Evolutionary conservation across 1,140 invertebrate genomes (phyloP), one percentile per base, ranked within the genome.

Genomic region (Aphaenogaster floridana): DNA sequence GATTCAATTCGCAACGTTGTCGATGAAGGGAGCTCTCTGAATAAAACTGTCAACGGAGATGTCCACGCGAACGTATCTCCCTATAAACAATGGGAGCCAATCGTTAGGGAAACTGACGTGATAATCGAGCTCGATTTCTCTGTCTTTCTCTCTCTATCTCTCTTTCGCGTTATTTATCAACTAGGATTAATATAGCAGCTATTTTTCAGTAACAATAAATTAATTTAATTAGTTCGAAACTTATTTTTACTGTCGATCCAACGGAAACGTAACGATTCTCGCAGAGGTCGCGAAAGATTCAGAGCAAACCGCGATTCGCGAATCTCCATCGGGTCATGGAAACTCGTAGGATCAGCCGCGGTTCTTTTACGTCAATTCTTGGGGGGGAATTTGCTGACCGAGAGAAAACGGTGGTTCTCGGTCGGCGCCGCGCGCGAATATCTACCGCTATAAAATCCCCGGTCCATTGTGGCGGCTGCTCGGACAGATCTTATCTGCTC

Each of bases 401-500:
- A 15, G 77, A 63, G 63, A 50, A 84, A 81, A 77, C 69, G 45
- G 50, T 66, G 59, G 28, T 17, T 6, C 64, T 52, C 21, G 28
- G 28, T 28, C 48, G 50, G 28, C 34, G 8, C 13, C 13, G 28
- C 11, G 39, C 42, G 45, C 34, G 76, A 57, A 59, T 57, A 54
- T 21, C 57, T 39, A 17, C 50, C 54, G 59, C 39, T 52, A 83
- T 69, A 90, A 88, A 90, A 80, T 71, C 77, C 63, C 34, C 8
- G 11, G 74, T 64, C 59, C 86, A 90, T 92, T 89, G 86, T 88
- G 74, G 50, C 61, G 68, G 68, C 57, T 64, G 68, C 48, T 77
- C 45, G 79, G 71, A 68, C 28, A 90, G 90, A 91, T 92, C 85
- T 88, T 91, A 92, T 92, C 91, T 78, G 77, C 28, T 57, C 34